Percentiles rank a stretch among this genome's conserved stretches.
Conservation (phyloP, 2,797 vertebrate species). For the Acanthurus tractus region DNA sequence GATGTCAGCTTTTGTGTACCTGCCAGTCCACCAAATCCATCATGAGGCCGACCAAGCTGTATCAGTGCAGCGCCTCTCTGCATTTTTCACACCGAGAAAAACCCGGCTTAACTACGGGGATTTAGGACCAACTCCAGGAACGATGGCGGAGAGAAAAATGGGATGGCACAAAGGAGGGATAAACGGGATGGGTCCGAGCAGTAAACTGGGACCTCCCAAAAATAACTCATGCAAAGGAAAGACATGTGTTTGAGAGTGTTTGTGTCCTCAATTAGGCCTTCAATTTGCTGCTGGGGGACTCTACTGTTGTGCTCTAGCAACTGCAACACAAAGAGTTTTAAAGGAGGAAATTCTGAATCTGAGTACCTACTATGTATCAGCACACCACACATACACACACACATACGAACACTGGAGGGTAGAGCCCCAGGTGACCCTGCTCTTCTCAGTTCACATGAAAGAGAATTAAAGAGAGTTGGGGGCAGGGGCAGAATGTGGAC, state of each 20-base stretch:
- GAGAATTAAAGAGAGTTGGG: conserved; percentile 73
- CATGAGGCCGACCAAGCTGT: conserved; percentile 58
- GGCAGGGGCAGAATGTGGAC: conserved; percentile 32
- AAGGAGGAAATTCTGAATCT: conserved; percentile 40
- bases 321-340: conserved; percentile 56
- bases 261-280: conserved; percentile 64
- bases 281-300: conserved; percentile 59
- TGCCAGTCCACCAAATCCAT: conserved; percentile 75
- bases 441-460: conserved; percentile 78
- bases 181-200: conserved; percentile 67
- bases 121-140: conserved; percentile 76
- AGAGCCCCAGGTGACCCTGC: conserved; percentile 75
- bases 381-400: conserved; percentile 18
- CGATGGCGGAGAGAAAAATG: conserved; percentile 71
- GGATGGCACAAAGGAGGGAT: conserved; percentile 74
- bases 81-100: conserved; percentile 71
- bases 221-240: conserved; percentile 68
- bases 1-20: conserved; percentile 72
- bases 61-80: conserved; percentile 50
- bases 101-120: conserved; percentile 75
- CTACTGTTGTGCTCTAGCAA: conserved; percentile 55
- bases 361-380: conserved; percentile 12
- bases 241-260: conserved; percentile 20
- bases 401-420: conserved; percentile 41
- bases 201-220: conserved; percentile 73